Conservation (phyloP, 2,113 vertebrate genomes). For the Phalacrocorax aristotelis region DNA sequence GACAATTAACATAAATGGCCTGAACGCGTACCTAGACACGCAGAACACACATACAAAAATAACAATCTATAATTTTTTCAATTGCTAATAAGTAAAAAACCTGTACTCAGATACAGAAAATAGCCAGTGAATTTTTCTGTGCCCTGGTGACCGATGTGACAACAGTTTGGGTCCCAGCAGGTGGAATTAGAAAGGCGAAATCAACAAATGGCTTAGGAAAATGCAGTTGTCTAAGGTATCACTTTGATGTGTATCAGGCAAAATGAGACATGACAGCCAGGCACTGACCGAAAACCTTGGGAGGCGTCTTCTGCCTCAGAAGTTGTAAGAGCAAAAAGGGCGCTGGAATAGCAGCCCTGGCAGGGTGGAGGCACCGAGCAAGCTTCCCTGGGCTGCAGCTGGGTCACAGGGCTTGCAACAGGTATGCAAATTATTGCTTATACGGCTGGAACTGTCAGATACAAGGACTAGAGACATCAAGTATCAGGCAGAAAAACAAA, state of each 20-base stretch:
- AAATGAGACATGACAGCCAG: slow-evolving; percentile 52
- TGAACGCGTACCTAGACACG: neutral
- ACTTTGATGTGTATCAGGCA: neutral
- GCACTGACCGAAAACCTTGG: slow-evolving; percentile 30
- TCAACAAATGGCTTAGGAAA: slow-evolving; percentile 39
- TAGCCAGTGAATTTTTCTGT: neutral
- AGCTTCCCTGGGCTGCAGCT: neutral
- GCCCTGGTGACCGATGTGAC: neutral
- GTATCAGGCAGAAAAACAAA: neutral
- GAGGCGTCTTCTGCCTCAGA: slow-evolving; percentile 37
- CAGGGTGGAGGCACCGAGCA: neutral
- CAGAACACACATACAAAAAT: neutral
- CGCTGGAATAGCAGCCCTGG: neutral
- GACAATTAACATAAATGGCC: neutral
- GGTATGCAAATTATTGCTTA: slow-evolving; percentile 12
- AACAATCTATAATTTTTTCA: neutral
- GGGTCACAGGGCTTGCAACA: neutral
- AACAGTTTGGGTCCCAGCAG: neutral
- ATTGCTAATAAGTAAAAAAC: neutral
- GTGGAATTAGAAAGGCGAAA: slow-evolving; percentile 1
- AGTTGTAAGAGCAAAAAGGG: neutral
- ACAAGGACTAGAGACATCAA: neutral
- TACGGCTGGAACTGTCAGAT: neutral
- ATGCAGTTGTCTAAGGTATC: neutral
- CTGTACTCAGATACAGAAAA: neutral